Evolutionary conservation across 1,140 invertebrate species (phyloP).

Genomic region (Meloidogyne floridensis): DNA sequence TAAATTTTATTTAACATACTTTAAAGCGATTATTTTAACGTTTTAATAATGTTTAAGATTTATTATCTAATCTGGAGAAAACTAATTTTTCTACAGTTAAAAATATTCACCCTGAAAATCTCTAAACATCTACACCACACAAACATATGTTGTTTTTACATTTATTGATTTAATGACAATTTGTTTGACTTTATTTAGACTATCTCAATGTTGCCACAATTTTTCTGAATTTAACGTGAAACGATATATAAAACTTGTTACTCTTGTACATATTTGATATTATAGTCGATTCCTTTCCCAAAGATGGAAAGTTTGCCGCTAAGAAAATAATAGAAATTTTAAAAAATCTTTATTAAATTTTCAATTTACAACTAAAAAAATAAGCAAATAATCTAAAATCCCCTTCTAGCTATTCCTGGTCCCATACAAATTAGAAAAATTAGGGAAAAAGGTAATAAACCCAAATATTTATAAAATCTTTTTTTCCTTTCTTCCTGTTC

Average conservation of each 20-base stretch:
- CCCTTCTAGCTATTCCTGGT: not conserved
- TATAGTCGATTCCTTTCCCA: not conserved
- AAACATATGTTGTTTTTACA: not conserved
- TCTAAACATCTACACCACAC: not conserved
- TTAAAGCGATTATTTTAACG: too few relatives aligned
- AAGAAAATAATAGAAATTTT: not conserved
- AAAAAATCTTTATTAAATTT: not conserved
- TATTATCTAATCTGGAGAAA: too few relatives aligned
- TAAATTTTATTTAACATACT: too few relatives aligned
- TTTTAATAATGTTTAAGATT: too few relatives aligned
- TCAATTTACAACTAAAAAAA: too few relatives aligned
- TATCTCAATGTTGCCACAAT: not conserved
- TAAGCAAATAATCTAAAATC: too few relatives aligned
- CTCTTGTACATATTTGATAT: not conserved
- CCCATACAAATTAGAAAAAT: not conserved
- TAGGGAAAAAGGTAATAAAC: not conserved
- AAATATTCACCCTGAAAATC: too few relatives aligned
- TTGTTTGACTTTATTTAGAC: not conserved
- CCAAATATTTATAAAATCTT: not conserved
- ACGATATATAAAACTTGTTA: not conserved
- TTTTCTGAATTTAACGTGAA: not conserved
- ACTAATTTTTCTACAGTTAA: too few relatives aligned
- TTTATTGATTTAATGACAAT: constrained; percentile 8
- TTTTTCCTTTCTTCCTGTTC: not conserved
- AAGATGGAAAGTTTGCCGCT: too few relatives aligned